Base-by-base conservation (phyloP, 1,140 invertebrate genomes). In the Aphelinus certus region DNA sequence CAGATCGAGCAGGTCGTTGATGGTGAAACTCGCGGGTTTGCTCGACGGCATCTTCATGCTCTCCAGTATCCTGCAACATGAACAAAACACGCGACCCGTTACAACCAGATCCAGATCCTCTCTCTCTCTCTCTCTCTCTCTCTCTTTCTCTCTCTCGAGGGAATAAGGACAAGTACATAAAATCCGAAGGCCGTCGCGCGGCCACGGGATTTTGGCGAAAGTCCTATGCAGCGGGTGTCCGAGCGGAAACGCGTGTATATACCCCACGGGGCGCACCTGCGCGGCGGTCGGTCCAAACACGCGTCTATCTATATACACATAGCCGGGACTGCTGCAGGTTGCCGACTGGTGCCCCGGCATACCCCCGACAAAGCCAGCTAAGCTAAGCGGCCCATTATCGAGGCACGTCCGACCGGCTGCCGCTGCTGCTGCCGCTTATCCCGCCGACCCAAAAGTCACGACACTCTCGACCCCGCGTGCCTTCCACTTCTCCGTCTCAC, bases 1-100 rank as follows among this genome's bases (percentile, higher is more conserved):
- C 72, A 94, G 83, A 46, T 93, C 92, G 60, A 94, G 84, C 78
- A 94, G 94, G 81, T 94, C 93, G 67, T 92, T 92, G 79, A 94
- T 94, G 81, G 94, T 92, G 80, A 94, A 94, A 53, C 93, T 92
- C 1, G 91, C 91, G 0, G 90, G 89, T 56, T 92, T 81, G 9
- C 86, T 82, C 7, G 87, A 83, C 78, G 87, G 88, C 83, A 89
- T 88, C 81, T 90, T 90, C 80, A 89, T 89, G 65, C 87, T 89
- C 75, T 89, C 88, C 60, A 90, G 79, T 61, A 90, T 78, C 82
- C 89, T 90, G 84, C 7, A 88, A 87, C 76, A 82, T 26, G 26
- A 51, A 4, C 6, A 70, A 62, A 45, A 66, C 58, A 60, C 9
- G 9, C 51, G 9, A 53, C 9, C 51, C 51, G 9, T 60, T 60